Conservation (phyloP, 2,113 vertebrate species). For the Malurus alboscapulatus region DNA sequence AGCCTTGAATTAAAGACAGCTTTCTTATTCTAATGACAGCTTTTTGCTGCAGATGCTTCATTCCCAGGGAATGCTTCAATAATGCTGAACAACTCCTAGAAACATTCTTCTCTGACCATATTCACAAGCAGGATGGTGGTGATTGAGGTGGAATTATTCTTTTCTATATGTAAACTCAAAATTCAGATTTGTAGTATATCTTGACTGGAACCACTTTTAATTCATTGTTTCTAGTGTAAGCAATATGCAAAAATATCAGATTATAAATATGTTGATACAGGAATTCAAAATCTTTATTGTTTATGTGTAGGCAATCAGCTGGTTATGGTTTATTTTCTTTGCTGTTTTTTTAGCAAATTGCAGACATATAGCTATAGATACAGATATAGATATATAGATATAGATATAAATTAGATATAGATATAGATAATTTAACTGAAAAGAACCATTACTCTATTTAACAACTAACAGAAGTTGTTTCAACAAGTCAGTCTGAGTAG, state of each 20-base stretch:
- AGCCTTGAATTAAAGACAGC: neutral
- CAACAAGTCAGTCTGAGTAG: neutral
- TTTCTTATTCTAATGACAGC: neutral
- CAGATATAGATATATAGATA: neutral
- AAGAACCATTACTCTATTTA: neutral
- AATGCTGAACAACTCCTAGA: neutral
- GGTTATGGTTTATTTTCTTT: neutral
- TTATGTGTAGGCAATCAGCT: neutral
- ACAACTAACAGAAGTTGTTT: neutral
- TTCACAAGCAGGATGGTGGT: neutral
- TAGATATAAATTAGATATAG: too few species aligned
- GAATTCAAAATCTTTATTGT: neutral
- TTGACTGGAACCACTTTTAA: neutral
- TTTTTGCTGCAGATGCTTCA: neutral
- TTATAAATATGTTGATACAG: neutral
- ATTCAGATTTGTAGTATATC: neutral
- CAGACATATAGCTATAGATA: neutral
- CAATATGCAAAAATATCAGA: neutral
- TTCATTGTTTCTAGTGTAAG: neutral
- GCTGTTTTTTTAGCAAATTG: neutral
- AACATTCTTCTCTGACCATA: neutral
- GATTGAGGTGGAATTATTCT: neutral
- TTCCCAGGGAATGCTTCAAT: neutral
- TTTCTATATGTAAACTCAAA: neutral
- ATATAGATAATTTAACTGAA: neutral